Evolutionary conservation across 2,797 vertebrate species (phyloP), one percentile per base, ranked within the genome.

Genomic region (Sebastes alutus): DNA sequence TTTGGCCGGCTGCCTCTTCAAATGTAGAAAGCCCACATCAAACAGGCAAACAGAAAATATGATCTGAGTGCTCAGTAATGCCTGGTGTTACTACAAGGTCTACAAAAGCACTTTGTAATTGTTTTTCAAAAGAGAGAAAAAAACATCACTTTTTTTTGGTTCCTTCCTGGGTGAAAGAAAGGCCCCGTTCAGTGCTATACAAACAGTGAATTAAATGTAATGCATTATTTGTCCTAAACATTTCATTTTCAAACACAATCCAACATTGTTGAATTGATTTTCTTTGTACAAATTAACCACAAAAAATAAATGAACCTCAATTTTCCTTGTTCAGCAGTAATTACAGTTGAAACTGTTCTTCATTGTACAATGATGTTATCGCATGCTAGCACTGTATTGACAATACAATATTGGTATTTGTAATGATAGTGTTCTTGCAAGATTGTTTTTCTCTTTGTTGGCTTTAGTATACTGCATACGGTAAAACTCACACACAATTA

Each of bases 231-330:
- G 16, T 38, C 29, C 30, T 30, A 22, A 42, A 29, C 5, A n/a
- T 38, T 63, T 81, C 38, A 42, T 67, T 59, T 78, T 55, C 3
- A 10, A 25, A 80, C 68, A 66, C 38, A 72, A 27, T 49, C 35
- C 38, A n/a, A 66, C 22, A 25, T 25, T 18, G 5, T 14, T 64
- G 7, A n/a, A 67, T 80, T 52, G 60, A 46, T 67, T 80, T 13
- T 75, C 23, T 54, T 22, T 20, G 1, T 2, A 16, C 18, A 75
- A 46, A 64, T 60, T 7, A 22, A 62, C n/a, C 63, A 63, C 29
- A 52, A 59, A 30, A 14, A 63, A 32, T 38, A 54, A 4, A 77
- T 67, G 3, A 22, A 52, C 14, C 38, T 25, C 5, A 14, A 27
- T 20, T 73, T 4, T 61, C 13, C 22, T 77, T 69, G 30, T 77